Evolutionary conservation across 2,888 invertebrate genomes (phyloP), one percentile per base, ranked within the genome.

Genomic region (Polydrusus tereticollis): DNA sequence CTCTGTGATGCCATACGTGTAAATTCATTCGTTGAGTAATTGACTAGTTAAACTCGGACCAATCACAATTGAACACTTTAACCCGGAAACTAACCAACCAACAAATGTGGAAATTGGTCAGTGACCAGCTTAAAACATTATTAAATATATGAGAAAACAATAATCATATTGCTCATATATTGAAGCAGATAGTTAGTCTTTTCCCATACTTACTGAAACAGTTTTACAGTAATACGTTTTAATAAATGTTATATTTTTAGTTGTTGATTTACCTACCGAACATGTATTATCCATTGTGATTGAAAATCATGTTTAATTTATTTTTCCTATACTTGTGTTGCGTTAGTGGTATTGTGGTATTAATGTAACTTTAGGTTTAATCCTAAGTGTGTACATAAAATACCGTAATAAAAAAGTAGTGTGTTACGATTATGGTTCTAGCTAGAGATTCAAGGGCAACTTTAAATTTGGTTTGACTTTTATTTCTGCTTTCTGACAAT

Each of bases 271-370:
- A 59, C 21, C 21, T 63, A 63, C 47, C 21, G 36, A 63, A 21
- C 60, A 68, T 59, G 67, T 68, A 68, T 68, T 68, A 67, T 41
- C 12, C 50, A 33, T 68, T 68, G 67, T 68, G 67, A 68, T 68
- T 68, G 16, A 12, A 59, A 52, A 50, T 68, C 59, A 60, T 58
- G 20, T 68, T 65, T 59, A 59, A 55, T 29, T 58, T 68, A 67
- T 47, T 67, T 67, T 58, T 33, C 14, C 20, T 20, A 29, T 62
- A n/a, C 43, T 21, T 47, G 8, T 47, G 14, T 52, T 20, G 21
- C n/a, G 38, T 38, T 23, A 38, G 6, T 26, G 26, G 50, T 50
- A 8, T 50, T 50, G 6, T 26, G 26, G 50, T 50, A 8, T 50
- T 50, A 50, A 23, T 14, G 14, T 50, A 7, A 50, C 14, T 23